A percentile compares a stretch with the other conserved stretches of the same genome.
phyloP scores from a whole-genome alignment of 2,888 invertebrate species.

The Eueremaeus valkanovi region DNA sequence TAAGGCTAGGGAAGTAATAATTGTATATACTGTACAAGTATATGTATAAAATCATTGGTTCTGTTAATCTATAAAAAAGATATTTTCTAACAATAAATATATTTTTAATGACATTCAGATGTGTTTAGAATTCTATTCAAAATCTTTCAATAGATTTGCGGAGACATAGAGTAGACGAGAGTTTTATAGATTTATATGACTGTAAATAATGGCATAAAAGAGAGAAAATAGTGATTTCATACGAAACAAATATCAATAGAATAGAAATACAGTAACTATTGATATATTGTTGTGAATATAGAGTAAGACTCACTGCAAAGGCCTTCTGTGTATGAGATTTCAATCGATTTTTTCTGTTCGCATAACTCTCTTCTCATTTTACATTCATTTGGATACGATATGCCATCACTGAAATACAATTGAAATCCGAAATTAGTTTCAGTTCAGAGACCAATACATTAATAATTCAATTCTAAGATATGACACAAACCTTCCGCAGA shows the following conservation, averaged over 20 bases:
- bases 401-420: constrained; percentile 46
- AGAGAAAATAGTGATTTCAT: too few relatives aligned
- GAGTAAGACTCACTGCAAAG: constrained; percentile 70
- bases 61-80: too few relatives aligned
- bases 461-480: background rate
- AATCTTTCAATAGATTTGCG: too few relatives aligned
- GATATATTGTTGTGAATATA: background rate
- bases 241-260: background rate
- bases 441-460: background rate
- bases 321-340: constrained; percentile 68
- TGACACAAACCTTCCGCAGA: constrained; percentile 63
- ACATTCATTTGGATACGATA: constrained; percentile 66
- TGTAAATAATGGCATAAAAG: too few relatives aligned
- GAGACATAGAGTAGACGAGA: too few relatives aligned
- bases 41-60: too few relatives aligned
- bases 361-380: constrained; percentile 75
- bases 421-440: background rate
- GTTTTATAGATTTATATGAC: too few relatives aligned
- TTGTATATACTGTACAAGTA: too few relatives aligned
- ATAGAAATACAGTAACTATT: background rate
- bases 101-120: too few relatives aligned
- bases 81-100: too few relatives aligned
- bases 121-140: too few relatives aligned
- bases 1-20: too few relatives aligned
- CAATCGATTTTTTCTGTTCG: constrained; percentile 67